Evolutionary conservation across 64 coral and sea anemone species (phyloP).

Genomic region (Pachyseris speciosa): DNA sequence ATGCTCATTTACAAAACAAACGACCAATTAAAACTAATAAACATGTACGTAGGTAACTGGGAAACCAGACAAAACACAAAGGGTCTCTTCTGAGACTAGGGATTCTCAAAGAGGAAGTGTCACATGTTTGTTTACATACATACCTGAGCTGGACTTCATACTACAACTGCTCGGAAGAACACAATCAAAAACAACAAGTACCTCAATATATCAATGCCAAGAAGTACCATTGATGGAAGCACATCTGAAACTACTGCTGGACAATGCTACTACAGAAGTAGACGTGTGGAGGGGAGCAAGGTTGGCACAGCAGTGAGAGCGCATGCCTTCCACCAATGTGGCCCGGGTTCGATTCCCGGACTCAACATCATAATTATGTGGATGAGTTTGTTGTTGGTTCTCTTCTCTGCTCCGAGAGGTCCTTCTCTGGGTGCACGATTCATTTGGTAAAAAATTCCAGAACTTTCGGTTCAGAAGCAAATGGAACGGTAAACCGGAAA

Average conservation of each 20-base stretch:
- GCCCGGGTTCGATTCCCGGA: no score
- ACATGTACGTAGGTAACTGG: not conserved
- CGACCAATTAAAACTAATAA: not conserved
- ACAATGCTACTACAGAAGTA: not conserved
- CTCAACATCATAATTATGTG: no score
- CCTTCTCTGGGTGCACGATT: no score
- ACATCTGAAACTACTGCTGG: not conserved
- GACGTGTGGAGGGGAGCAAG: not conserved
- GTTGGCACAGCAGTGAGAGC: not conserved
- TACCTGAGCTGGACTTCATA: constrained; percentile 25
- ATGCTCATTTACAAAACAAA: not conserved
- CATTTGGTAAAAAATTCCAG: no score
- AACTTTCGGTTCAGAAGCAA: no score
- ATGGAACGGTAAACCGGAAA: no score
- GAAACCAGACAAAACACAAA: no score
- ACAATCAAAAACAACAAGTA: constrained; percentile 55
- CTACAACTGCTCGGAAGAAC: constrained; percentile 11
- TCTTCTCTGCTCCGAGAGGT: no score
- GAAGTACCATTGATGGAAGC: not conserved
- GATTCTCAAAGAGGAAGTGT: constrained; percentile 82
- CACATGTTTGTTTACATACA: constrained; percentile 63
- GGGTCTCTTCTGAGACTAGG: not conserved
- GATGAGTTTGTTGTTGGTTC: no score
- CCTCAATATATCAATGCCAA: not conserved
- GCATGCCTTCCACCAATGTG: no score